Percentiles rank a stretch among this genome's conserved stretches.
Evolutionary conservation across 2,888 invertebrate genomes (phyloP).

Genomic region (Steinernema scapterisci): DNA sequence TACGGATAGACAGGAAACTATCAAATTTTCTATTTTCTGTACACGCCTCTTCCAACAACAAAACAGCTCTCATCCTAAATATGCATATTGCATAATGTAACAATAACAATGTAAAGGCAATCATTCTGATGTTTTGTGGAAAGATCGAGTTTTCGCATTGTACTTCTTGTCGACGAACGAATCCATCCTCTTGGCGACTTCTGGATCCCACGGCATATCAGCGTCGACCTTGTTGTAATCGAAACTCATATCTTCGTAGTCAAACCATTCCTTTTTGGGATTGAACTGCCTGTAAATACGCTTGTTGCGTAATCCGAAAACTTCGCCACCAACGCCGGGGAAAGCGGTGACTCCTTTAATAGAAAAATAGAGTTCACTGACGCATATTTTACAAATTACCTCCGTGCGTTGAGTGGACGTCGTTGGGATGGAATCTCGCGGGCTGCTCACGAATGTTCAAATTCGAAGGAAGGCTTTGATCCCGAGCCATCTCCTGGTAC

Average conservation of each 20-base stretch:
- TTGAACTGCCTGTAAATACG: slow-evolving; percentile 59
- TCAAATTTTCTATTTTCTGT: too few relatives aligned
- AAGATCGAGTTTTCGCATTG: slow-evolving; percentile 45
- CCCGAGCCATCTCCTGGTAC: slow-evolving; percentile 56
- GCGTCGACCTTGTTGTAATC: slow-evolving; percentile 48
- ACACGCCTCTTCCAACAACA: not conserved
- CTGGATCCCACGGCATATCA: slow-evolving; percentile 65
- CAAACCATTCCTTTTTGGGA: slow-evolving; percentile 66
- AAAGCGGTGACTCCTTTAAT: slow-evolving; percentile 61
- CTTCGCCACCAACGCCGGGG: slow-evolving; percentile 61
- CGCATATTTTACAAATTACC: slow-evolving; percentile 41
- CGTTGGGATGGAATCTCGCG: slow-evolving; percentile 63
- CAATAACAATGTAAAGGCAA: not conserved
- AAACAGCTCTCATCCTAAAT: slow-evolving; percentile 2
- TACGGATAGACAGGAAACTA: too few relatives aligned
- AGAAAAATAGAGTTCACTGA: not conserved
- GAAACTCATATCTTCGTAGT: slow-evolving; percentile 62
- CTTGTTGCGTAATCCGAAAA: slow-evolving; percentile 60
- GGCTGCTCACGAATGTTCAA: slow-evolving; percentile 59
- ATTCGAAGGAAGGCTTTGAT: slow-evolving; percentile 53
- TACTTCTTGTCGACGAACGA: slow-evolving; percentile 59
- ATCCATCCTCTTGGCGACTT: slow-evolving; percentile 64
- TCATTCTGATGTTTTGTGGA: not conserved
- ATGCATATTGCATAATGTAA: not conserved
- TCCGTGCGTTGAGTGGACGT: slow-evolving; percentile 58